These are phyloP conservation scores for Morpho helenor DNA, from an alignment of 2,888 invertebrate species.

Conservation along the genomic window DNA sequence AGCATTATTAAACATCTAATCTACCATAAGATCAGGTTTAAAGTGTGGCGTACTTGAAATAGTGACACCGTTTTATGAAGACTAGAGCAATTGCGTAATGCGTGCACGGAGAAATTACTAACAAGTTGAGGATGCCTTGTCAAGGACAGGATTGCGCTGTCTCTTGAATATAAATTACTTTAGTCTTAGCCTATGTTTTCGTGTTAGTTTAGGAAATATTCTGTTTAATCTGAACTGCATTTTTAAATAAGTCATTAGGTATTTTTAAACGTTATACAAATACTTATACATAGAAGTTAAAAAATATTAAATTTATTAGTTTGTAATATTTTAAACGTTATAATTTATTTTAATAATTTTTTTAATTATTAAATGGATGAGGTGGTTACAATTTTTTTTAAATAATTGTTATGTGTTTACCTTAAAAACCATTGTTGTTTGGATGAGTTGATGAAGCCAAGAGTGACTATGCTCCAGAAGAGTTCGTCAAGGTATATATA, in stretches of 20 bases:
- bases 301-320: too few species aligned
- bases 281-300: too few species aligned
- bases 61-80: conserved; percentile 67
- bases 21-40: background rate
- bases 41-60: conserved; percentile 59
- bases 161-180: conserved; percentile 52
- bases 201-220: background rate
- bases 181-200: conserved; percentile 15
- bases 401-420: conserved; percentile 37
- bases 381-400: background rate
- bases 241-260: too few species aligned
- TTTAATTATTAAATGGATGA: background rate
- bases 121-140: conserved; percentile 54
- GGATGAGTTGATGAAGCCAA: conserved; percentile 53
- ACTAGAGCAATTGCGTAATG: conserved; percentile 60
- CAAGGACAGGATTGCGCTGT: conserved; percentile 55
- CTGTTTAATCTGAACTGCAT: too few species aligned
- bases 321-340: too few species aligned
- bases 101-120: conserved; percentile 66
- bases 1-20: too few species aligned
- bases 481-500: conserved; percentile 61
- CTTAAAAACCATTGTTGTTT: conserved; percentile 68
- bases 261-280: too few species aligned
- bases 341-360: background rate
- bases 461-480: conserved; percentile 62